Percentiles rank a stretch among this genome's conserved stretches.
Conservation (phyloP, 2,113 vertebrate species). For the Phalacrocorax pelagicus region DNA sequence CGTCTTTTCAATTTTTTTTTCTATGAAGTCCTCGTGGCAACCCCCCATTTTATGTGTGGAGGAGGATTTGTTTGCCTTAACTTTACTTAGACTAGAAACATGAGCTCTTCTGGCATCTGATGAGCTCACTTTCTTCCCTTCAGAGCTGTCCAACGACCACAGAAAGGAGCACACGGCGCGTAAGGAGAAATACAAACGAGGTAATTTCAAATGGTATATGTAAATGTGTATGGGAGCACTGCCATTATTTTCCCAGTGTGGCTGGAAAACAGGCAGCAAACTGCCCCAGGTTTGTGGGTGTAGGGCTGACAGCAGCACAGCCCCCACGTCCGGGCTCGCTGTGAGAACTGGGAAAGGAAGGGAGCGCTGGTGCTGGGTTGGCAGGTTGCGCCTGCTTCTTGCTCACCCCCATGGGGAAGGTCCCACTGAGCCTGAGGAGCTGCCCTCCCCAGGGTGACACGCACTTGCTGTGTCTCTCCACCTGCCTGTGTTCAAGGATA, state of each 20-base stretch:
- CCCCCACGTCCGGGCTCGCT: background rate
- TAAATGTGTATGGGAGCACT: background rate
- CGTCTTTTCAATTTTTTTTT: background rate
- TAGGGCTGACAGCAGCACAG: background rate
- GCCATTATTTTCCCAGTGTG: background rate
- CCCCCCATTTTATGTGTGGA: accelerated
- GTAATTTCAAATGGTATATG: background rate
- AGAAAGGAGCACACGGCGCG: accelerated
- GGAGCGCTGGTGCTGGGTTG: background rate
- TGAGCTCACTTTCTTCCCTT: background rate
- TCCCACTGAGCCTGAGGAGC: background rate
- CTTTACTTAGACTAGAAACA: background rate
- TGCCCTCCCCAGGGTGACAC: accelerated
- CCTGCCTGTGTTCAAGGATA: background rate
- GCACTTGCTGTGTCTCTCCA: background rate
- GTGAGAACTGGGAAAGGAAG: background rate
- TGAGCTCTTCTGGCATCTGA: background rate
- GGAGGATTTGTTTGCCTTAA: background rate
- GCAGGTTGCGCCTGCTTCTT: background rate
- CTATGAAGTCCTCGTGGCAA: accelerated
- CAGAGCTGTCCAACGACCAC: background rate
- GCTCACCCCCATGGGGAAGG: background rate
- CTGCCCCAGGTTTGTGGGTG: accelerated
- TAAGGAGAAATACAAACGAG: background rate
- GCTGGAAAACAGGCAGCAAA: background rate